Evolutionary conservation across 1,140 invertebrate species (phyloP), one percentile per base, ranked within the genome.

Genomic region (Myzus persicae): DNA sequence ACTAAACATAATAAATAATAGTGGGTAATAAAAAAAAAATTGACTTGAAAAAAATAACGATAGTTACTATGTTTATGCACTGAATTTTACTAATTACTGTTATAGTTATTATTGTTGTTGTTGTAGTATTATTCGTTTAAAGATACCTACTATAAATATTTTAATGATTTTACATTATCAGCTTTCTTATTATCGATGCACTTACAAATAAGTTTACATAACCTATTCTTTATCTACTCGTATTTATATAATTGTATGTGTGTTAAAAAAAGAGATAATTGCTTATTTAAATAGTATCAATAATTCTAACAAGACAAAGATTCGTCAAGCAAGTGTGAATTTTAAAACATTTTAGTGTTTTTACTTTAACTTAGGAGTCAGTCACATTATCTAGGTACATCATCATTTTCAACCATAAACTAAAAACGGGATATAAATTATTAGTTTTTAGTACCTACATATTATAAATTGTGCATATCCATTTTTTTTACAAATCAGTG

Each of bases 351-450:
- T 31, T 59, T 4, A 59, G 14, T 31, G 31, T 59, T 3, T 59
- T 59, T 59, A 59, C 7, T 59, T 59, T 59, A 31, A 31, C 54
- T 59, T 59, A 59, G 31, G 8, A 59, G 26, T 59, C 2, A 6
- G 11, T 31, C 20, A 36, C 22, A 42, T 20, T 54, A 26, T 48
- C 36, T 51, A 44, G 7, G 8, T 48, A 38, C 24, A n/a, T 11
- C 24, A 51, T 51, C 7, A 46, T 44, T 87, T 46, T 42, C 8
- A 85, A 31, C 40, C 82, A n/a, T 46, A 88, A 44, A 46, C n/a
- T n/a, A 44, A 48, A 88, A n/a, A 88, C 8, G 85, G 31, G 40
- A 54, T 40, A 40, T 89, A 89, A 89, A 40, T 89, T 89, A 89
- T 89, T 24, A 9, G 48, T 40, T 89, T 26, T 31, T 38, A 51